Conservation (phyloP, 2,113 vertebrate genomes). For the Marcusenius ussheri region DNA sequence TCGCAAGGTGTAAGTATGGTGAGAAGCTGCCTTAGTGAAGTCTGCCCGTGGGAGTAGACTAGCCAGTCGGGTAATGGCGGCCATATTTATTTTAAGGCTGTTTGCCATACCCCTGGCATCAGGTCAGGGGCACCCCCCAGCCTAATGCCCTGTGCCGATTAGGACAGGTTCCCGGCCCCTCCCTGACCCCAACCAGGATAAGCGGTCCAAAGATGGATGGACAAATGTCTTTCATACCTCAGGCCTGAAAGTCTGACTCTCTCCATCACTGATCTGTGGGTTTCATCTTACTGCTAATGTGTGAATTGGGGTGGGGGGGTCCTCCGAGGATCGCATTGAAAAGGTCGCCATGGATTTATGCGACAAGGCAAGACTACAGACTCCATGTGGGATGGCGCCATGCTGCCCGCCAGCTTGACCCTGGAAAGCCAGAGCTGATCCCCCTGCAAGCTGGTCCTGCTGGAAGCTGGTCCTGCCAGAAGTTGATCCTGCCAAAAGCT, state of each 20-base stretch:
- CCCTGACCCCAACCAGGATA: neutral
- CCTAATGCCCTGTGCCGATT: neutral
- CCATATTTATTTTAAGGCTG: neutral
- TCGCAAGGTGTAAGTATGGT: neutral
- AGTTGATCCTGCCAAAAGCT: neutral
- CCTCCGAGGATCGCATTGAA: neutral
- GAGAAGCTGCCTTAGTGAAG: neutral
- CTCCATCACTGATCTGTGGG: neutral
- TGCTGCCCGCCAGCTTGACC: neutral
- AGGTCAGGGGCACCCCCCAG: neutral
- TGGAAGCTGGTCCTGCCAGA: fast-evolving
- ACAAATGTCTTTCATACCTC: neutral
- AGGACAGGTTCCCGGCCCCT: neutral
- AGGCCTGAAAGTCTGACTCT: neutral
- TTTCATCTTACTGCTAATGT: neutral
- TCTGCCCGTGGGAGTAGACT: neutral
- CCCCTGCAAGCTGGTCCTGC: neutral
- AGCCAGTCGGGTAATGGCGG: neutral
- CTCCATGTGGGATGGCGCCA: neutral
- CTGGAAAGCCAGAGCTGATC: neutral
- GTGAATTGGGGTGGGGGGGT: neutral
- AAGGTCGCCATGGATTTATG: neutral
- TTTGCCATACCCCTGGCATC: neutral
- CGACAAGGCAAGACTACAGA: neutral
- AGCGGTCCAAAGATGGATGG: neutral